These are phyloP conservation scores for Spialia ferax DNA, from an alignment of 2,888 invertebrate genomes.

Conservation along the genomic window DNA sequence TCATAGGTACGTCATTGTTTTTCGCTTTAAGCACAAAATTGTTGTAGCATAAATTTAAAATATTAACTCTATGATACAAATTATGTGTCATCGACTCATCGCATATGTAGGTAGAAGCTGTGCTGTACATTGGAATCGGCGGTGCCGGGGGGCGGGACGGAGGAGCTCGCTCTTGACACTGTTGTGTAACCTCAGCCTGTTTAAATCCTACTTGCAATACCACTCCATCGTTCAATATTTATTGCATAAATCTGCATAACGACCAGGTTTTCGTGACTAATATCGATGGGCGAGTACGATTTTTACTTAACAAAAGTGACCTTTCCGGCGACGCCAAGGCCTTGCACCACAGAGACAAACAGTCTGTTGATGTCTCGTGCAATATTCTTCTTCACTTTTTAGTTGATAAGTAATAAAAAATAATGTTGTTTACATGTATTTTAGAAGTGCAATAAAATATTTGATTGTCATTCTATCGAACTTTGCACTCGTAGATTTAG, in stretches of 20 bases:
- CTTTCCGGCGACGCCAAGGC: slow-evolving; percentile 35
- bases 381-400: not conserved
- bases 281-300: slow-evolving; percentile 35
- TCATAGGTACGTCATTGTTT: no score
- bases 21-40: not conserved
- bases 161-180: slow-evolving; percentile 46
- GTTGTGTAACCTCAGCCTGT: slow-evolving; percentile 56
- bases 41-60: not conserved
- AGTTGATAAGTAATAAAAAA: not conserved
- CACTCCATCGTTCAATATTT: slow-evolving; percentile 53
- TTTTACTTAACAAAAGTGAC: slow-evolving; percentile 32
- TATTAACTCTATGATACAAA: not conserved
- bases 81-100: not conserved
- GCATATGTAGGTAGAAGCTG: not conserved
- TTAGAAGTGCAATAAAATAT: not conserved
- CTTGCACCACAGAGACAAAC: slow-evolving; percentile 28
- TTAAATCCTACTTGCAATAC: slow-evolving; percentile 49
- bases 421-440: not conserved
- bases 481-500: no score
- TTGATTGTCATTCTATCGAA: not conserved
- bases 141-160: not conserved
- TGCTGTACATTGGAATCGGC: not conserved
- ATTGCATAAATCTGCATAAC: slow-evolving; percentile 60
- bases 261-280: slow-evolving; percentile 46
- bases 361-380: slow-evolving; percentile 26